phyloP scores from a whole-genome alignment of 2,113 vertebrate genomes.

The Bambusicola thoracicus region DNA sequence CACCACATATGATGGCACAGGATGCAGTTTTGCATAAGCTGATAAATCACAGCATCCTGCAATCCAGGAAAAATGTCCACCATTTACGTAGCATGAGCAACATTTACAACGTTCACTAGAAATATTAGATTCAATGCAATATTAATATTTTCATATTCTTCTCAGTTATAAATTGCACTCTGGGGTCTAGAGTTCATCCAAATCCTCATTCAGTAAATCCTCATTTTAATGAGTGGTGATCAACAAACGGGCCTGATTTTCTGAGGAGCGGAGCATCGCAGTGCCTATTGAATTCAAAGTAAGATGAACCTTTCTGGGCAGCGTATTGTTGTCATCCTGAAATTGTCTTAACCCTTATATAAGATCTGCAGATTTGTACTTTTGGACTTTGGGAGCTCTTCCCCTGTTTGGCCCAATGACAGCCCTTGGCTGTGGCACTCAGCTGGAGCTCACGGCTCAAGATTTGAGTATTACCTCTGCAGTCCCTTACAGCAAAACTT shows the following conservation, averaged over 20 bases:
- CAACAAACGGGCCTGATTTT: slow-evolving; percentile 16
- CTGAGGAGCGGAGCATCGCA: not conserved
- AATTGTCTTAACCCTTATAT: not conserved
- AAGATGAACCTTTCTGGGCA: not conserved
- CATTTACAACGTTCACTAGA: not conserved
- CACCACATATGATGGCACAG: not conserved
- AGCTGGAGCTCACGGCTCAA: not conserved
- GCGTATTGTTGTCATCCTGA: not conserved
- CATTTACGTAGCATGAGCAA: not conserved
- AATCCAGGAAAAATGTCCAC: not conserved
- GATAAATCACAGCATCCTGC: not conserved
- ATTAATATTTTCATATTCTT: not conserved
- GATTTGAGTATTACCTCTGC: not conserved
- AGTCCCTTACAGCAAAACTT: not conserved
- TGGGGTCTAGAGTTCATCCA: not conserved
- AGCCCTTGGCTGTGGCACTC: not conserved
- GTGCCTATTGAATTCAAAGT: not conserved
- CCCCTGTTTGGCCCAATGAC: not conserved
- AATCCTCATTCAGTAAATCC: not conserved
- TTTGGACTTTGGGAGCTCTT: not conserved
- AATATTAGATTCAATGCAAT: slow-evolving; percentile 12
- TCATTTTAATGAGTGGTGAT: slow-evolving; percentile 14
- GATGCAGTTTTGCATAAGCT: not conserved
- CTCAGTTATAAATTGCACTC: not conserved
- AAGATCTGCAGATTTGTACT: not conserved